These are phyloP conservation scores for Ahaetulla prasina DNA, from an alignment of 2,113 vertebrate genomes.

Conservation along the genomic window DNA sequence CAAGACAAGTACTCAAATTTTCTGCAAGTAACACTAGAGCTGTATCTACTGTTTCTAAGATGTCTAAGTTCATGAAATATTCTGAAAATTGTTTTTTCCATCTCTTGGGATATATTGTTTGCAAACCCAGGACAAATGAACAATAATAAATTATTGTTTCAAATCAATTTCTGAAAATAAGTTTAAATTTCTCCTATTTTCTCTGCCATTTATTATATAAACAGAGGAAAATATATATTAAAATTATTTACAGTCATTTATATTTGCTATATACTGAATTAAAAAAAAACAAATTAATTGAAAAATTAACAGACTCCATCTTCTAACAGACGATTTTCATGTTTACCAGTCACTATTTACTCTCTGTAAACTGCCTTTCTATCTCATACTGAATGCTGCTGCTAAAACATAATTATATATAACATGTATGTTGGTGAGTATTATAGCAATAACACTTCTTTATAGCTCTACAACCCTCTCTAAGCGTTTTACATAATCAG, in stretches of 20 bases:
- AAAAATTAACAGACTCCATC: neutral
- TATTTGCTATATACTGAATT: neutral
- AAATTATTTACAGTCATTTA: neutral
- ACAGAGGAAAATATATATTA: neutral
- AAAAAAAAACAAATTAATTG: neutral
- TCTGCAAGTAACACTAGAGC: constrained; percentile 3
- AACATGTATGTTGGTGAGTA: neutral
- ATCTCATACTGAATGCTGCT: neutral
- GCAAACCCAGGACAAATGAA: constrained; percentile 3
- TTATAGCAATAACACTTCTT: too few relatives aligned
- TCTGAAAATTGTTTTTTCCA: neutral
- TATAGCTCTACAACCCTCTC: too few relatives aligned
- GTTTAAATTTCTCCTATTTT: neutral
- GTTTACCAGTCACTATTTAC: neutral
- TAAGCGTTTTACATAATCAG: too few relatives aligned
- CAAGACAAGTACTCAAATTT: rapidly evolving
- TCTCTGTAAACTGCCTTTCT: neutral
- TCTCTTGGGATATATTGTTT: neutral
- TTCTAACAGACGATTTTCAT: too few relatives aligned
- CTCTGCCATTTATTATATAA: neutral
- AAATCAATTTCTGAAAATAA: neutral
- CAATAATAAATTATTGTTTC: neutral
- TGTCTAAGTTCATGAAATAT: rapidly evolving
- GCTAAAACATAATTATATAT: neutral
- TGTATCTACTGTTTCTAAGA: neutral